Percentiles rank a stretch among this genome's conserved stretches.
phyloP scores from a whole-genome alignment of 2,888 invertebrate genomes.

The Nowickia ferox region DNA sequence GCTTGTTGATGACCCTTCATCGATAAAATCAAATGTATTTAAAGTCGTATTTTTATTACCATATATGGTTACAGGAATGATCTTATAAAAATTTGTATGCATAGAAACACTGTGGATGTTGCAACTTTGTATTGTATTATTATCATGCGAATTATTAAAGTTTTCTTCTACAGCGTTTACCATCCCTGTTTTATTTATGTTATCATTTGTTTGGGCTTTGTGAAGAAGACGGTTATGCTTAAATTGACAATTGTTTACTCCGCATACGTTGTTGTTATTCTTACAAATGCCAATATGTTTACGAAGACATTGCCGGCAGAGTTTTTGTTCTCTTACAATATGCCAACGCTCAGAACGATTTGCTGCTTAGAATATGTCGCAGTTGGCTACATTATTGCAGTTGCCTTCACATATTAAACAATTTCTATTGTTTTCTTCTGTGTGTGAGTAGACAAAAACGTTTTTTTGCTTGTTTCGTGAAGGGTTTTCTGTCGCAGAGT shows the following conservation, averaged over 20 bases:
- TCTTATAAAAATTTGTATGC: not conserved
- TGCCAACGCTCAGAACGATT: not conserved
- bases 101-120: not conserved
- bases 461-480: not conserved
- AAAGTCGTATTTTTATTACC: not conserved
- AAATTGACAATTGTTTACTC: not conserved
- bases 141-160: not conserved
- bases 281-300: not conserved
- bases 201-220: not conserved
- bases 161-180: not conserved
- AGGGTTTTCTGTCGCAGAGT: too few relatives aligned
- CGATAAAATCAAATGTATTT: not conserved
- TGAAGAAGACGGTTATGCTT: constrained; percentile 1
- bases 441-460: not conserved
- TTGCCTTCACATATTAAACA: not conserved
- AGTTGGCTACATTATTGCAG: not conserved
- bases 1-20: constrained; percentile 36
- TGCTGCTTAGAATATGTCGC: not conserved
- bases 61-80: not conserved
- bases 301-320: not conserved
- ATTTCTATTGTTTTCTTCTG: not conserved
- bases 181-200: not conserved
- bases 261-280: not conserved
- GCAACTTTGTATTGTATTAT: not conserved
- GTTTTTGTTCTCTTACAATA: not conserved